Base-by-base conservation (phyloP, 2,113 vertebrate species). In the Galbula dea region DNA sequence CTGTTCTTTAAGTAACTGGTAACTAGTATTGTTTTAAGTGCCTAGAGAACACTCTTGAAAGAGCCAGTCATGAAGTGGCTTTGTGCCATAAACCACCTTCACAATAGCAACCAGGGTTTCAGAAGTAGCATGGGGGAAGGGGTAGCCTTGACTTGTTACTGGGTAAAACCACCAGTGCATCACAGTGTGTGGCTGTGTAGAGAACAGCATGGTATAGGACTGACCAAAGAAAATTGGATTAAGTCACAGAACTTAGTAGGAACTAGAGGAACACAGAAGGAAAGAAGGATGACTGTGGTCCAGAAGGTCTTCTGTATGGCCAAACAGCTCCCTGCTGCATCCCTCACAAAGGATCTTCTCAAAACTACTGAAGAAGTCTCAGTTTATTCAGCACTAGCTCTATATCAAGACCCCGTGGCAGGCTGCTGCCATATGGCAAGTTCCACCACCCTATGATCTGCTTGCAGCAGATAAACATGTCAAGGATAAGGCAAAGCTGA, bases 141-240 rank as follows among this genome's bases (percentile, higher is more conserved):
- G 4, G 6, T 6, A 46, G 36, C 9, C 29, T 52, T 17, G 22
- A 41, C 15, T 4, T 48, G 5, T 48, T 55, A 20, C 27, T 43
- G 30, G 24, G 15, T 26, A 19, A 73, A 77, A 55, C 7, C 78
- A 65, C 4, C 41, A 66, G 21, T 9, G 6, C 17, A 67, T 22
- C 17, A 10, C n/a, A n/a, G n/a, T 3, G 1, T 6, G 32, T 2
- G 0, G 6, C 43, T n/a, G 2, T 9, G 26, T 3, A 1, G 36
- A 73, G 8, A 87, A 29, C 8, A 49, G n/a, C 21, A 27, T 1
- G 7, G 51, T 36, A 48, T 10, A 49, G 34, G 21, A 52, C 8
- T 30, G 21, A 37, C 19, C 1, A 1, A 43, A 72, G 49, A 45
- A 32, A 62, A 19, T 5, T 10, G 11, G 15, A n/a, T 20, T 46